These are phyloP conservation scores for Drosophila yakuba DNA, from an alignment of 1,140 invertebrate species.

Conservation along the genomic window DNA sequence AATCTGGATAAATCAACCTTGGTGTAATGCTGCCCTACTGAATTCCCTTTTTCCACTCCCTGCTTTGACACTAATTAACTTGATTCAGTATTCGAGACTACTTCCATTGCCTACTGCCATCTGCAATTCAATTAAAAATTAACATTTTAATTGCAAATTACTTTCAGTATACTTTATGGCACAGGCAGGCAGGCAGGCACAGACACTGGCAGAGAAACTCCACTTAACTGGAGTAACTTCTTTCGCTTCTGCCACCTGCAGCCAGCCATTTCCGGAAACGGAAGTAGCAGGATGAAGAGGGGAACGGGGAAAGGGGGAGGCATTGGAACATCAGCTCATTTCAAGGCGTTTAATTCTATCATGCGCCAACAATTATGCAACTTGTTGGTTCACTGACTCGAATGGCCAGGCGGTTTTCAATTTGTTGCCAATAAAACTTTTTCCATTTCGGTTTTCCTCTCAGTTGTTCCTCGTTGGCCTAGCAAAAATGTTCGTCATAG, in stretches of 20 bases:
- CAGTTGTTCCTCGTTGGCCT: slow-evolving; percentile 18
- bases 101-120: slow-evolving; percentile 49
- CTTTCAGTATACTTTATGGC: slow-evolving; percentile 58
- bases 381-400: slow-evolving; percentile 70
- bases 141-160: slow-evolving; percentile 84
- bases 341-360: slow-evolving; percentile 81
- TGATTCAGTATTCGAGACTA: slow-evolving; percentile 53
- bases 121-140: slow-evolving; percentile 83
- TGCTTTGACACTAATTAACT: slow-evolving; percentile 60
- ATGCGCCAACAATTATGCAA: slow-evolving; percentile 84
- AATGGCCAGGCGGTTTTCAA: slow-evolving; percentile 59
- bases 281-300: not conserved
- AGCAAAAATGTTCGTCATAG: slow-evolving; percentile 44
- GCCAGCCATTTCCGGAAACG: slow-evolving; percentile 3
- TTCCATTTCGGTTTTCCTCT: slow-evolving; percentile 62
- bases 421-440: slow-evolving; percentile 80
- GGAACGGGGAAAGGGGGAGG: not conserved
- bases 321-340: slow-evolving; percentile 41
- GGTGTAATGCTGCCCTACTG: not conserved
- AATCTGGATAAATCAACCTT: slow-evolving; percentile 21
- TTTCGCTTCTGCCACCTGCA: slow-evolving; percentile 35
- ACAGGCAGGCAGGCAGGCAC: slow-evolving; percentile 6
- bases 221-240: slow-evolving; percentile 50
- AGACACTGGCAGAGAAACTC: slow-evolving; percentile 25
- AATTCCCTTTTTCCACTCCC: not conserved